These are phyloP conservation scores for Montipora sp. DNA, from an alignment of 64 coral and sea anemone genomes.

Conservation along the genomic window DNA sequence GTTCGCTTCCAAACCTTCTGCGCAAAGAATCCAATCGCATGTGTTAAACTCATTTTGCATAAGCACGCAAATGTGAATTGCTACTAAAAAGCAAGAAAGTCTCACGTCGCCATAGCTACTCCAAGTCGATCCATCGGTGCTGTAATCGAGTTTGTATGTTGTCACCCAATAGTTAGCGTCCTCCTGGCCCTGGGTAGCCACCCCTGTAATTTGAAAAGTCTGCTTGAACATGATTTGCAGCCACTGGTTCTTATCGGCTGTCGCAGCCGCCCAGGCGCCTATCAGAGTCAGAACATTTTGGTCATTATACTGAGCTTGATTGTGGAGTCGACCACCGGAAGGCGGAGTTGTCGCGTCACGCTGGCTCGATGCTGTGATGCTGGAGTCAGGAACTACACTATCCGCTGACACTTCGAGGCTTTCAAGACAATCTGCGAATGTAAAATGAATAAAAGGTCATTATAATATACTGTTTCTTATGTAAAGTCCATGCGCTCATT, in stretches of 20 bases:
- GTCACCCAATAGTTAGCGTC: slow-evolving; percentile 68
- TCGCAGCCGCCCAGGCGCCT: slow-evolving; percentile 64
- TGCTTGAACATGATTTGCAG: slow-evolving; percentile 52
- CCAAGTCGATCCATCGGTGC: slow-evolving; percentile 42
- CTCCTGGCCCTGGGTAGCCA: slow-evolving; percentile 72
- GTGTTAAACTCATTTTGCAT: not conserved
- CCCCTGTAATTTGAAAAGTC: slow-evolving; percentile 63
- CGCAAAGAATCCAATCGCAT: too few relatives aligned
- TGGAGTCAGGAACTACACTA: slow-evolving; percentile 22
- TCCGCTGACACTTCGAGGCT: slow-evolving; percentile 46
- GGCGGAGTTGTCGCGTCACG: not conserved
- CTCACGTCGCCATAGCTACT: slow-evolving; percentile 30
- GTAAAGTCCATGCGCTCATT: too few relatives aligned
- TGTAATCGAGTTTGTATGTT: slow-evolving; percentile 56
- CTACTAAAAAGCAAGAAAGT: not conserved
- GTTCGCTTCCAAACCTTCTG: too few relatives aligned
- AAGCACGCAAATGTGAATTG: not conserved
- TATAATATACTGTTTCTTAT: too few relatives aligned
- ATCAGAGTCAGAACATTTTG: slow-evolving; percentile 7
- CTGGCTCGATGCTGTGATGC: slow-evolving; percentile 70
- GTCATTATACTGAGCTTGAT: slow-evolving; percentile 6
- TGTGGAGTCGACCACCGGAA: slow-evolving; percentile 52
- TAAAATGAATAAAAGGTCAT: too few relatives aligned
- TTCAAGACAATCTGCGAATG: slow-evolving; percentile 46
- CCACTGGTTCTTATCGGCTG: slow-evolving; percentile 56